These are phyloP conservation scores for Rapana venosa DNA, from an alignment of 2,888 invertebrate species.

Conservation along the genomic window DNA sequence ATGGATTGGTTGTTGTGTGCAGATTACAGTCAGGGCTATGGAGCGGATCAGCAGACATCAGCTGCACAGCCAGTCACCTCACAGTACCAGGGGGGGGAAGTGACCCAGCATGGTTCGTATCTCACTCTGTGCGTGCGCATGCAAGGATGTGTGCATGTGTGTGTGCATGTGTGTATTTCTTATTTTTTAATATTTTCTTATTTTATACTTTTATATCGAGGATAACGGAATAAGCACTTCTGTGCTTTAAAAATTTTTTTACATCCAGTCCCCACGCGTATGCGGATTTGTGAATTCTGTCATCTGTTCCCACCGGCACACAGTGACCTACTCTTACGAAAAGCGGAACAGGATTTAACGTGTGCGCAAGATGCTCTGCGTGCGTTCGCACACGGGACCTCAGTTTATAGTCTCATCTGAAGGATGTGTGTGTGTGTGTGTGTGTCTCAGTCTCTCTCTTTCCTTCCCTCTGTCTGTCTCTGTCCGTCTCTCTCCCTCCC, in stretches of 20 bases:
- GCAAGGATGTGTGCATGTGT: not conserved
- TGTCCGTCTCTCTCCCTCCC: not conserved
- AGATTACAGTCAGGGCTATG: slow-evolving; percentile 34
- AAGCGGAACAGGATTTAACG: too few relatives aligned
- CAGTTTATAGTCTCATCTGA: too few relatives aligned
- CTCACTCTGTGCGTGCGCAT: not conserved
- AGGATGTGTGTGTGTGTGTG: too few relatives aligned
- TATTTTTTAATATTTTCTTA: not conserved
- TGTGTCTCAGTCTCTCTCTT: not conserved
- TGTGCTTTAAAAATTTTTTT: too few relatives aligned
- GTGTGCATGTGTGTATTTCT: not conserved
- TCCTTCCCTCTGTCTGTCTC: not conserved
- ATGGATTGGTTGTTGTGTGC: not conserved
- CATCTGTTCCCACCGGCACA: too few relatives aligned
- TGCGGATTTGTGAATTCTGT: too few relatives aligned
- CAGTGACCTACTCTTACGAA: too few relatives aligned
- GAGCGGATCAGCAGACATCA: not conserved
- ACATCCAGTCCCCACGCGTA: too few relatives aligned
- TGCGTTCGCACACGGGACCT: too few relatives aligned
- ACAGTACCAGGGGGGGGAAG: not conserved
- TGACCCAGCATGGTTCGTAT: not conserved
- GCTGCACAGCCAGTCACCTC: not conserved
- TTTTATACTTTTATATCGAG: too few relatives aligned
- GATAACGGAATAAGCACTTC: too few relatives aligned
- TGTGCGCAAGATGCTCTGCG: too few relatives aligned